Evolutionary conservation across 2,113 vertebrate genomes (phyloP).

Genomic region (Lichenostomus cassidix): DNA sequence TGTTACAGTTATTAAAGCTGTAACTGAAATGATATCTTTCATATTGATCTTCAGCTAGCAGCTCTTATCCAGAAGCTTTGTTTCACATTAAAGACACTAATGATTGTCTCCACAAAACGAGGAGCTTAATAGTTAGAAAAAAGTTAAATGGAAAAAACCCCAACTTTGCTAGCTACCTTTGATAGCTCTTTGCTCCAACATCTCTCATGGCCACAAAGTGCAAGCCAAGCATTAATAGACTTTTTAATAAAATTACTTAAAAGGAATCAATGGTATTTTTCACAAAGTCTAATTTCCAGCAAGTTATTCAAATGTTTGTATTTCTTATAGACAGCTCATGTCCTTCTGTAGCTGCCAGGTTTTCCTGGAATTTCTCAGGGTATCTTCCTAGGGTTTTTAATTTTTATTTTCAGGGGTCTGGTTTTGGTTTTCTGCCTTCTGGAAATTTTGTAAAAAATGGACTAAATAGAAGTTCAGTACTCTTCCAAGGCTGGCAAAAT

Average conservation of each 20-base stretch:
- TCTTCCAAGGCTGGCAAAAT: neutral
- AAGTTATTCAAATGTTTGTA: conserved; percentile 41
- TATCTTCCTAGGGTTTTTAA: neutral
- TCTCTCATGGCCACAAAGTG: conserved; percentile 52
- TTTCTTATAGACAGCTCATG: conserved; percentile 11
- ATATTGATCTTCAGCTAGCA: conserved; percentile 77
- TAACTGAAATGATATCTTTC: conserved; percentile 73
- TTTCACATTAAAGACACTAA: conserved; percentile 76
- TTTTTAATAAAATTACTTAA: conserved; percentile 61
- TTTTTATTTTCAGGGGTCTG: neutral
- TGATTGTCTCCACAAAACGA: conserved; percentile 73
- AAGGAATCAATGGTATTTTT: conserved; percentile 47
- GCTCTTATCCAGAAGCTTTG: conserved; percentile 78
- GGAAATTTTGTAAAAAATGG: neutral
- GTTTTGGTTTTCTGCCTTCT: neutral
- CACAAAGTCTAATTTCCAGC: conserved; percentile 44
- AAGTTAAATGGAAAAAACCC: conserved; percentile 61
- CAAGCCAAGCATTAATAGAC: conserved; percentile 58
- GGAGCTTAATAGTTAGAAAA: conserved; percentile 69
- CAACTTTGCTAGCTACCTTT: conserved; percentile 68
- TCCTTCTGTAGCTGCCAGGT: neutral
- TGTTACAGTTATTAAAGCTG: conserved; percentile 77
- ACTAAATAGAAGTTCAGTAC: neutral
- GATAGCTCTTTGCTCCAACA: conserved; percentile 61
- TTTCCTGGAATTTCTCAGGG: conserved; percentile 19